A percentile compares a stretch with the other conserved stretches of the same genome.
These are phyloP conservation scores for Pectinophora gossypiella DNA, from an alignment of 1,140 invertebrate species.

Conservation along the genomic window DNA sequence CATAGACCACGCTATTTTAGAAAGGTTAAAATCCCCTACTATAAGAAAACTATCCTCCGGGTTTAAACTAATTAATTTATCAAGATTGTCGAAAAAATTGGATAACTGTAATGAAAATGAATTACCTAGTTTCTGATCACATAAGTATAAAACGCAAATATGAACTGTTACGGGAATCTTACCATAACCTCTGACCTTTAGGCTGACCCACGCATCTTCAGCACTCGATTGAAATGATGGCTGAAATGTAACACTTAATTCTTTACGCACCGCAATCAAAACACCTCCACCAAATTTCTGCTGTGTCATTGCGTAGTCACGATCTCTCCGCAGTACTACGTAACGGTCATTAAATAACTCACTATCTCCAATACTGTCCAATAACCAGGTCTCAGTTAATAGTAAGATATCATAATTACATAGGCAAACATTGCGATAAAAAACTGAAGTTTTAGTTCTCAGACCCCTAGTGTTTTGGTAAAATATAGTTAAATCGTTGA, in stretches of 20 bases:
- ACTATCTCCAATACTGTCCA: not conserved
- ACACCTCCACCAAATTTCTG: not conserved
- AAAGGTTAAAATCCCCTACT: slow-evolving; percentile 17
- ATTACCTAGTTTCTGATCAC: slow-evolving; percentile 15
- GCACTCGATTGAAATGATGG: not conserved
- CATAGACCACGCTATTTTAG: slow-evolving; percentile 11
- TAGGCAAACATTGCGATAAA: not conserved
- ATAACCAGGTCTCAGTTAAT: not conserved
- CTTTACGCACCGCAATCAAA: not conserved
- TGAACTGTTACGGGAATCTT: not conserved
- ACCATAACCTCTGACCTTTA: not conserved
- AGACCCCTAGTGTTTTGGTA: not conserved
- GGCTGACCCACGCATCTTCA: not conserved
- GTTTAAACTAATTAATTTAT: slow-evolving; percentile 6
- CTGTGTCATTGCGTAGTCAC: not conserved
- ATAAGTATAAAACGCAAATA: slow-evolving; percentile 17
- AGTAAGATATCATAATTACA: not conserved
- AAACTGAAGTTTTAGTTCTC: not conserved
- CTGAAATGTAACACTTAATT: not conserved
- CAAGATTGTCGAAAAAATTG: slow-evolving; percentile 14
- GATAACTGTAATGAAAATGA: slow-evolving; percentile 13
- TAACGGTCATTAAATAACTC: not conserved
- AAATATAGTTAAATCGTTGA: too few species aligned
- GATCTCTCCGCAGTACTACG: not conserved
- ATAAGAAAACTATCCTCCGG: slow-evolving; percentile 12